These are phyloP conservation scores for Taeniopygia guttata DNA, from an alignment of 2,797 vertebrate species.

Conservation along the genomic window DNA sequence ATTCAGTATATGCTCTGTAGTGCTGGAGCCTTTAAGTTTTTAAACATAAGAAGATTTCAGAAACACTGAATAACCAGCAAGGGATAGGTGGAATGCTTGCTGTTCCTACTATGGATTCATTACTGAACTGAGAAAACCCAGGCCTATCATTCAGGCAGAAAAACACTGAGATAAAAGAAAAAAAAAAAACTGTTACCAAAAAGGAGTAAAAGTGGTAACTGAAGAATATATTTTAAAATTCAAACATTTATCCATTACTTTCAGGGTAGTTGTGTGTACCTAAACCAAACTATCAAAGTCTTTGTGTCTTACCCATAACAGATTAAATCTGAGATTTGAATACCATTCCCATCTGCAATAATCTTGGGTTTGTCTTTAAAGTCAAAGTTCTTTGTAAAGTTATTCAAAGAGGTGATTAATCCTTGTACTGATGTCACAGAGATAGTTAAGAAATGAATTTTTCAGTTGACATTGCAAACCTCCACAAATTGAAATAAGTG, in stretches of 20 bases:
- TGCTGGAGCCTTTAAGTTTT: neutral
- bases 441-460: neutral
- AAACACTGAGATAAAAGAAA: neutral
- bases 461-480: neutral
- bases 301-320: neutral
- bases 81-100: neutral
- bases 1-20: neutral
- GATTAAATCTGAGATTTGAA: neutral
- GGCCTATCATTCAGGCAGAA: neutral
- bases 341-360: neutral
- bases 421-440: neutral
- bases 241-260: neutral
- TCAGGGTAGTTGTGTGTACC: neutral
- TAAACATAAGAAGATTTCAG: neutral
- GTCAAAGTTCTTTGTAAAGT: neutral
- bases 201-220: neutral
- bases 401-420: neutral
- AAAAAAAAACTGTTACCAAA: neutral
- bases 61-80: neutral
- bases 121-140: neutral
- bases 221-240: neutral
- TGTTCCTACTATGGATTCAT: neutral
- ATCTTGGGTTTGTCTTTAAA: neutral
- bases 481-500: slow-evolving; percentile 19
- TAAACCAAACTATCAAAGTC: neutral